A percentile compares a stretch with the other conserved stretches of the same genome.
phyloP scores from a whole-genome alignment of 2,113 vertebrate genomes.

The Colistium nudipinnis region DNA sequence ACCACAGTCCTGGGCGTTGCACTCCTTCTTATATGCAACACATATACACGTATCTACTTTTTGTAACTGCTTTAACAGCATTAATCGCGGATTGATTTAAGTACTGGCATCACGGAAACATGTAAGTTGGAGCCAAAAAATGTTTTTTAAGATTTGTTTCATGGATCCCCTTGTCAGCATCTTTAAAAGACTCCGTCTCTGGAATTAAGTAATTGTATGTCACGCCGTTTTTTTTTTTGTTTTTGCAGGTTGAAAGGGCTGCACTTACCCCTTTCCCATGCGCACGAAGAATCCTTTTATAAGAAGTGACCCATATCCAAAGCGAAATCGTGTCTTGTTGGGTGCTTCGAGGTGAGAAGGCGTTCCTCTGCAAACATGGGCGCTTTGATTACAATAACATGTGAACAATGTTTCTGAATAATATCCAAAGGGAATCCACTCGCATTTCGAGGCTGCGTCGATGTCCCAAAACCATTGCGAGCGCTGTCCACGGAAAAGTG shows the following conservation, averaged over 20 bases:
- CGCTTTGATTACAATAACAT: slow-evolving; percentile 12
- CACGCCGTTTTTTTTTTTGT: slow-evolving; percentile 37
- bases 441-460: slow-evolving; percentile 53
- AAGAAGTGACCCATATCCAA: slow-evolving; percentile 69
- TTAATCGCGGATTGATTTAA: background rate
- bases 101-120: no score
- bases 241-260: slow-evolving; percentile 20
- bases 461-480: slow-evolving; percentile 29
- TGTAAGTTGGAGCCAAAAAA: background rate
- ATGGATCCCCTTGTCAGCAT: background rate
- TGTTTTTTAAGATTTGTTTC: slow-evolving; percentile 2
- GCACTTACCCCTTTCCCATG: slow-evolving; percentile 63
- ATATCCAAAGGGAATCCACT: slow-evolving; percentile 68
- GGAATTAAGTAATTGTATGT: slow-evolving; percentile 21
- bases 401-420: slow-evolving; percentile 43
- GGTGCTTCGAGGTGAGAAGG: background rate
- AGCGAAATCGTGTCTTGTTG: slow-evolving; percentile 22
- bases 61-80: slow-evolving; percentile 8
- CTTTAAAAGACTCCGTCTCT: background rate
- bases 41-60: slow-evolving; percentile 35
- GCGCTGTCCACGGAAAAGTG: slow-evolving; percentile 72
- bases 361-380: slow-evolving; percentile 10
- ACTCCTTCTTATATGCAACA: slow-evolving; percentile 2
- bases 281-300: slow-evolving; percentile 41
- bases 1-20: slow-evolving; percentile 65